Evolutionary conservation across 1,140 invertebrate genomes (phyloP), one percentile per base, ranked within the genome.

Genomic region (Lethocerus indicus): DNA sequence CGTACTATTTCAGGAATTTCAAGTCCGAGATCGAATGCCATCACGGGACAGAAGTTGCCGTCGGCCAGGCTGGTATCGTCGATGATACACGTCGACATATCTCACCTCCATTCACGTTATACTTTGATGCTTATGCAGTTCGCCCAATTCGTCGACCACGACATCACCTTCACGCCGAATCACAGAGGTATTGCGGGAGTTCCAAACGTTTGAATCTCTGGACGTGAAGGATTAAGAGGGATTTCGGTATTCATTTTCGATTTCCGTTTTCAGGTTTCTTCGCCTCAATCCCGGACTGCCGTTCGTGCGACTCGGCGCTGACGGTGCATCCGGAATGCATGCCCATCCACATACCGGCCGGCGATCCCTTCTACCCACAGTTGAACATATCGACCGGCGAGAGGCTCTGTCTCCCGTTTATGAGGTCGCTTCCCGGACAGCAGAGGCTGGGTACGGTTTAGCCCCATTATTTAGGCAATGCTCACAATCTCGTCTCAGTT

Each of bases 111-210:
- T 57, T 80, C 79, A 3, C 71, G 86, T n/a, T 93, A 94, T 61
- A 87, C 84, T 0, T 68, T 91, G 16, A 87, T 89, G 79, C 75
- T 85, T 3, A 92, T 92, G 87, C 87, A 96, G 67, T 97, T 79
- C 63, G 87, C 85, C 2, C 89, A 93, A 60, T 87, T 93, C 58
- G 58, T 93, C 4, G 89, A 93, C 64, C 89, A 93, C 63, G 90
- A 94, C 64, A 66, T 93, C 14, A 93, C 87, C 1, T 81, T 92
- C 71, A 92, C 88, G 1, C 88, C 88, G 0, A 83, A 89, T 41
- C 83, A 89, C 56, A 85, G 86, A 73, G 86, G 71, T 73, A 57
- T 56, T 90, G 68, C 21, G 41, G 36, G 45, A 39, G 5, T 39
- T 39, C 21, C n/a, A 39, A 32, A 32, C n/a, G 5, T 41, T 37